These are phyloP conservation scores for Trichosurus vulpecula DNA, from an alignment of 2,797 vertebrate species.

Conservation along the genomic window DNA sequence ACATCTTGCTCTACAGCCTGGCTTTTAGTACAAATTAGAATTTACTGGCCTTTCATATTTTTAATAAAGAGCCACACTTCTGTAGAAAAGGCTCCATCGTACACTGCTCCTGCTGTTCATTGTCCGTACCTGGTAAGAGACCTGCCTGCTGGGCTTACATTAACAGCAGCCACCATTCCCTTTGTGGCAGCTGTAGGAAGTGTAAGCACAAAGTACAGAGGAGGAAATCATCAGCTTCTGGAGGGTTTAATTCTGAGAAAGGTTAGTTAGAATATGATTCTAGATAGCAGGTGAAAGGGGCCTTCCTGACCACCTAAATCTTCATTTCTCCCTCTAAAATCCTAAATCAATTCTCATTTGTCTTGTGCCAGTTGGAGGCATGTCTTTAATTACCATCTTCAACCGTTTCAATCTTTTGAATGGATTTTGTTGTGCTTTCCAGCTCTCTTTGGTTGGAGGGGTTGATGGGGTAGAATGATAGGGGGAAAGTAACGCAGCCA, in stretches of 20 bases:
- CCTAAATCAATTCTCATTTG: not conserved
- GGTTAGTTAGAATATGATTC: not conserved
- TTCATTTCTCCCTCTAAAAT: not conserved
- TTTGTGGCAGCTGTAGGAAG: not conserved
- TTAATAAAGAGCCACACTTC: not conserved
- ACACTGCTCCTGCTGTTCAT: not conserved
- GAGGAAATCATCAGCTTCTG: not conserved
- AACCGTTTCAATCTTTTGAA: not conserved
- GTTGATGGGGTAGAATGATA: not conserved
- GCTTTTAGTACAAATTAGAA: not conserved
- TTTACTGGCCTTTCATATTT: not conserved
- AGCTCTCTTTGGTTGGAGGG: not conserved
- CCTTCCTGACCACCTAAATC: not conserved
- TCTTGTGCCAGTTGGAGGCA: not conserved
- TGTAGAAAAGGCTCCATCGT: not conserved
- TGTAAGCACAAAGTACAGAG: not conserved
- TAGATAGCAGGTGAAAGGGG: not conserved
- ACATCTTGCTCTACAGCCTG: not conserved
- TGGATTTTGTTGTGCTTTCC: constrained; percentile 4
- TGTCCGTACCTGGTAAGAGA: not conserved
- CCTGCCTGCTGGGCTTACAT: not conserved
- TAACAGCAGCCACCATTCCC: not conserved
- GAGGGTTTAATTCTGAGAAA: not conserved
- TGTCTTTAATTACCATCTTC: not conserved
- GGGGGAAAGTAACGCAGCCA: not conserved